phyloP scores from a whole-genome alignment of 2,888 invertebrate species.

The Carabus problematicus region DNA sequence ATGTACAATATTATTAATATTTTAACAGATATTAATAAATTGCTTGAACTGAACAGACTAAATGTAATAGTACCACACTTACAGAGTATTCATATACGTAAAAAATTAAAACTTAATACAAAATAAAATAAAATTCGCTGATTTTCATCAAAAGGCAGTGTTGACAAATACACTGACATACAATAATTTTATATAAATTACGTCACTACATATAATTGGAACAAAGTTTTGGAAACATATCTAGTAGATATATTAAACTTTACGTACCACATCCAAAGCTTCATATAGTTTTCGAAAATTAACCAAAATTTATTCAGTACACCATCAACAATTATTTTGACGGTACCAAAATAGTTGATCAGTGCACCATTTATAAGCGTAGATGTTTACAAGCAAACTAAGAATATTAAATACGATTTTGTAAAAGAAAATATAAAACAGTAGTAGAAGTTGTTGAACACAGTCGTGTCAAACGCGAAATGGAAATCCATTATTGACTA shows the following conservation, averaged over 20 bases:
- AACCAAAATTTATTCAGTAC: too few relatives aligned
- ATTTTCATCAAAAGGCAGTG: constrained; percentile 13
- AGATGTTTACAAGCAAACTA: not conserved
- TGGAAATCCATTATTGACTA: constrained; percentile 29
- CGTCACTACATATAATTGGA: too few relatives aligned
- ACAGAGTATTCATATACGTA: not conserved
- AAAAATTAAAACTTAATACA: not conserved
- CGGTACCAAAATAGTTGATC: not conserved
- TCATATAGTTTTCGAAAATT: constrained; percentile 17
- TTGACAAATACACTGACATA: constrained; percentile 27
- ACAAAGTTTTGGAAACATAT: too few relatives aligned
- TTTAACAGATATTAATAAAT: constrained; percentile 29
- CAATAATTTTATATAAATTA: too few relatives aligned
- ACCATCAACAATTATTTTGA: not conserved
- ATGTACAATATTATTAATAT: constrained; percentile 34
- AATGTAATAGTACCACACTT: too few relatives aligned
- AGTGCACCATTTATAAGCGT: constrained; percentile 28
- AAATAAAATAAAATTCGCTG: not conserved
- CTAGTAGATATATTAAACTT: constrained; percentile 20
- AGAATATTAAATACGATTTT: constrained; percentile 15
- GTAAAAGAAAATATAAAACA: constrained; percentile 33
- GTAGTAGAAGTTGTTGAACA: constrained; percentile 30
- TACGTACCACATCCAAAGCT: constrained; percentile 36
- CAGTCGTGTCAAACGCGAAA: constrained; percentile 22
- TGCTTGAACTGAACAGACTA: not conserved